Conservation (phyloP, 1,140 invertebrate species). For the Nylanderia fulva region DNA sequence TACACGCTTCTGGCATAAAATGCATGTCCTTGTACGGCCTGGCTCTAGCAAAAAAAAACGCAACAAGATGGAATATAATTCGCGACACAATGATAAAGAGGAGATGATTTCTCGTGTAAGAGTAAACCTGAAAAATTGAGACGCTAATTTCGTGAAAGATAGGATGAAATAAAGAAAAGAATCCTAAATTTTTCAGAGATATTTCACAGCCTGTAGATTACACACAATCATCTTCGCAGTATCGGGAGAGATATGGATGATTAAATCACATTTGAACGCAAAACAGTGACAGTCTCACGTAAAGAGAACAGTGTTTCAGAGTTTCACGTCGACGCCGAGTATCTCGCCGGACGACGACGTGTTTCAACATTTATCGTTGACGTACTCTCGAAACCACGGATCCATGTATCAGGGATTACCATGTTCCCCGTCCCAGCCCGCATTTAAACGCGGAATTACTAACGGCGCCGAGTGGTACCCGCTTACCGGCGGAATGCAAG, state of each 20-base stretch:
- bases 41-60: not conserved
- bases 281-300: constrained; percentile 39
- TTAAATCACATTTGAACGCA: not conserved
- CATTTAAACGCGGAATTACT: constrained; percentile 95
- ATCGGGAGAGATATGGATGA: not conserved
- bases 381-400: constrained; percentile 95
- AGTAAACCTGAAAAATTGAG: not conserved
- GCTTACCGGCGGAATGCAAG: constrained; percentile 96
- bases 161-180: not conserved
- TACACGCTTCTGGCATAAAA: constrained; percentile 16
- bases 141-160: too few species aligned
- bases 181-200: not conserved
- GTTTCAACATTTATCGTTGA: constrained; percentile 95
- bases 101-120: constrained; percentile 1
- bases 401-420: constrained; percentile 94
- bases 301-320: constrained; percentile 90
- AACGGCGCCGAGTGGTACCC: constrained; percentile 98
- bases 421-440: constrained; percentile 90
- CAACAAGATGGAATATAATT: not conserved
- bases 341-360: constrained; percentile 97
- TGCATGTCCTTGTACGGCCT: not conserved
- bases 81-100: not conserved
- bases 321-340: constrained; percentile 91
- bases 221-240: constrained; percentile 15
- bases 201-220: not conserved